These are phyloP conservation scores for Rallus limicola DNA, from an alignment of 2,113 vertebrate genomes.

Conservation along the genomic window DNA sequence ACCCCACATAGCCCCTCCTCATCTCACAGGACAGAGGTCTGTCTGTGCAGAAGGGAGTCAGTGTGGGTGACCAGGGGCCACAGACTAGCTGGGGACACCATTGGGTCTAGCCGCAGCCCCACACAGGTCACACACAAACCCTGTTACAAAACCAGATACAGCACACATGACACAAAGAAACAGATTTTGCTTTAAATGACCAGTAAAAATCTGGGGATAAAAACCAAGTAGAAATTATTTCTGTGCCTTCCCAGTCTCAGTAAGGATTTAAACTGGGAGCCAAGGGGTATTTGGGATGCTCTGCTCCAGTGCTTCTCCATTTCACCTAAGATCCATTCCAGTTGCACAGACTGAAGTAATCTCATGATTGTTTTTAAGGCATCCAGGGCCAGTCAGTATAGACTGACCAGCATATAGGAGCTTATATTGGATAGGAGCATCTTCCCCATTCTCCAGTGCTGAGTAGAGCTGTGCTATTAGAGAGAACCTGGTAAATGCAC, in stretches of 20 bases:
- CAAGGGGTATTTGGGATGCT: background rate
- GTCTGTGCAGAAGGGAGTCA: background rate
- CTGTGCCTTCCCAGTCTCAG: background rate
- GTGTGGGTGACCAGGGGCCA: accelerated
- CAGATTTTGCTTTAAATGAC: background rate
- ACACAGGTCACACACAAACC: background rate
- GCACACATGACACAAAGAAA: background rate
- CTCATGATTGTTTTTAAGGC: background rate
- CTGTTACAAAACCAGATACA: background rate
- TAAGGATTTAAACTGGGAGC: background rate
- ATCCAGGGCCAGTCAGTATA: background rate
- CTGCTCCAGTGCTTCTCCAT: background rate
- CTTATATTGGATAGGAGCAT: background rate
- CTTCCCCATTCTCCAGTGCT: background rate
- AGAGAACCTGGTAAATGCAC: background rate
- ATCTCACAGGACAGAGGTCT: background rate
- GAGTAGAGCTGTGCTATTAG: background rate
- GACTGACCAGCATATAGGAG: background rate
- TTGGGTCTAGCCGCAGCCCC: background rate
- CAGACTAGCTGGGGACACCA: background rate
- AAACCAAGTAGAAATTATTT: background rate
- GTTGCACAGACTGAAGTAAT: background rate
- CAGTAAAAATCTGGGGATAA: background rate
- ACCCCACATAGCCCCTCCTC: accelerated
- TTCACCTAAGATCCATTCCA: background rate